phyloP scores from a whole-genome alignment of 1,140 invertebrate genomes.

The Drosophila subobscura region DNA sequence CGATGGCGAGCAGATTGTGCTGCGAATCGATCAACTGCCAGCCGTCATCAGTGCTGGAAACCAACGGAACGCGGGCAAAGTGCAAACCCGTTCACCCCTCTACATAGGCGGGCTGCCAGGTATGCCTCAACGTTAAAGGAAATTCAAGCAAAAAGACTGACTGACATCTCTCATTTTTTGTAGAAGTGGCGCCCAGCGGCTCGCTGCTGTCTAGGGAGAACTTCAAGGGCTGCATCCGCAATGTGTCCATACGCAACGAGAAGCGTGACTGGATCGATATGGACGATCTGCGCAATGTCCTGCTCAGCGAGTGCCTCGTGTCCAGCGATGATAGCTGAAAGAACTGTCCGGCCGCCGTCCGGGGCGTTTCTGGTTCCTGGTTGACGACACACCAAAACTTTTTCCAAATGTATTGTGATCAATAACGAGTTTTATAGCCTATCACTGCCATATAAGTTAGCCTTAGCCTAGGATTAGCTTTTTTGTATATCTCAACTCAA shows the following conservation, averaged over 20 bases:
- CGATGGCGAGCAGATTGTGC: conserved; percentile 87
- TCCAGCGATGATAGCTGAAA: conserved; percentile 66
- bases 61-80: conserved; percentile 59
- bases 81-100: conserved; percentile 86
- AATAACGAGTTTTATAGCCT: conserved; percentile 68
- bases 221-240: conserved; percentile 96
- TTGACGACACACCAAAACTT: conserved; percentile 75
- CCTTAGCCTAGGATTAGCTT: conserved; percentile 33
- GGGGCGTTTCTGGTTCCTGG: conserved; percentile 58
- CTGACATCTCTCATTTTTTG: conserved; percentile 45
- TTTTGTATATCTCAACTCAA: conserved; percentile 10
- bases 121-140: conserved; percentile 68
- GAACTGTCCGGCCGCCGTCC: conserved; percentile 9
- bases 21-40: conserved; percentile 89
- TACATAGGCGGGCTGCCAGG: conserved; percentile 95
- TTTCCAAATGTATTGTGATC: conserved; percentile 81
- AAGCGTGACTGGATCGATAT: conserved; percentile 92
- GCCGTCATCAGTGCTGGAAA: conserved; percentile 83
- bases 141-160: neutral
- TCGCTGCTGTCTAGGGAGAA: conserved; percentile 89
- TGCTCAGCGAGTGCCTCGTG: conserved; percentile 90
- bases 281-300: conserved; percentile 91
- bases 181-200: conserved; percentile 88
- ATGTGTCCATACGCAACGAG: conserved; percentile 89
- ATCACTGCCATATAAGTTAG: conserved; percentile 77